Conservation (phyloP, 1,140 invertebrate genomes). For the Euura lappo region DNA sequence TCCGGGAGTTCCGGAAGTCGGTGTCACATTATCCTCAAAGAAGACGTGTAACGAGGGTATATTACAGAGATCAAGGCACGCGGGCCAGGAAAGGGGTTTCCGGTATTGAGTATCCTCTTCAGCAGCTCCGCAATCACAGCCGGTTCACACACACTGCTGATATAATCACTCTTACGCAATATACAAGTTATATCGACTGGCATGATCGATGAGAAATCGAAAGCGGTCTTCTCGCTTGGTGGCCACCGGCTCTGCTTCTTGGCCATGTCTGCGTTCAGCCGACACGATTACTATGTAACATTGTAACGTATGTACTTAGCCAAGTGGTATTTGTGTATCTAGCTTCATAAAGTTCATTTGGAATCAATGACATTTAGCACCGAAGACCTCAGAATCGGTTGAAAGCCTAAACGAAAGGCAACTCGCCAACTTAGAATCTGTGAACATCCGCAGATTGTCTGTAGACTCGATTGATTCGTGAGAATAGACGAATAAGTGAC, state of each 20-base stretch:
- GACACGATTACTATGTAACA: not conserved
- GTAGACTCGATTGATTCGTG: not conserved
- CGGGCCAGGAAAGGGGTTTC: too few relatives aligned
- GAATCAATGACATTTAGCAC: not conserved
- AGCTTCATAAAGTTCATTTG: not conserved
- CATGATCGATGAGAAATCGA: conserved; percentile 3
- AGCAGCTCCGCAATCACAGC: too few relatives aligned
- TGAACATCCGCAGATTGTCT: not conserved
- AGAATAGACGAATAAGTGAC: not conserved
- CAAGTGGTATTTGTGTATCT: not conserved
- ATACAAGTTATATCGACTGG: not conserved
- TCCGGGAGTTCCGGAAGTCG: too few relatives aligned
- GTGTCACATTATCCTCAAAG: too few relatives aligned
- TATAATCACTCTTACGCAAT: not conserved
- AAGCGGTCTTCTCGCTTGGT: not conserved
- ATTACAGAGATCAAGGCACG: too few relatives aligned
- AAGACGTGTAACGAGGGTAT: too few relatives aligned
- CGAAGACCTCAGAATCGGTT: not conserved
- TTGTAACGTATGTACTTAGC: not conserved
- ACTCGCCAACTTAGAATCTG: not conserved
- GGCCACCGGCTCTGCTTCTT: not conserved
- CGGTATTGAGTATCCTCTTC: too few relatives aligned
- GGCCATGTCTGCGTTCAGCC: not conserved
- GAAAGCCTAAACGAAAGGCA: not conserved
- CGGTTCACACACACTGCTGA: too few relatives aligned